Base-by-base conservation (phyloP, 2,797 vertebrate genomes). In the Percopsis omiscomaycus region DNA sequence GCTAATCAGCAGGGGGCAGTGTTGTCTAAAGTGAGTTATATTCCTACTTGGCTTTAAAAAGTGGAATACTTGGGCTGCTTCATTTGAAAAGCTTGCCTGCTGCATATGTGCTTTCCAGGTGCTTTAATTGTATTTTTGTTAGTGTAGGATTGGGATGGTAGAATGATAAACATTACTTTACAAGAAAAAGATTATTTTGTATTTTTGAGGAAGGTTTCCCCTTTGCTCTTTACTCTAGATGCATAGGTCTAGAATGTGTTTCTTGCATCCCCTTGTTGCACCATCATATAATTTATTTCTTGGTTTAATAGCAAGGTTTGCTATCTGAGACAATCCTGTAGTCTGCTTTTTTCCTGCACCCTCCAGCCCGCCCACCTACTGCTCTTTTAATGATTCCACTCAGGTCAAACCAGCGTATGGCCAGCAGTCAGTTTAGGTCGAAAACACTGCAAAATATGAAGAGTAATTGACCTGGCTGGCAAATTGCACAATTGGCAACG, bases 401-500 rank as follows among this genome's bases (percentile, higher is more conserved):
- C 76, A 76, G 85, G 82, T 89, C 77, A 80, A 70, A 78, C 51
- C 59, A 68, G 61, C 81, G 74, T 70, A 71, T 75, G 81, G 76
- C 71, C 75, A 85, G 81, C 83, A 84, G 76, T 90, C 82, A 77
- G 81, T 91, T 91, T 83, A 66, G 71, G 72, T 81, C 76, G 56
- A 80, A 86, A 88, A 84, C 64, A 70, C 77, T 71, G 71, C 70
- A 55, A 86, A 91, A 92, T 90, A 87, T 86, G 83, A 91, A 89
- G 87, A 88, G 82, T 87, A 90, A 91, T 91, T 86, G 85, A 88
- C 84, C 75, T 61, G 58, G 74, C 87, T 89, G 87, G 81, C 90
- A 89, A 90, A 91, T 92, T 91, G 87, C 86, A 84, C 69, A 69
- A 86, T 90, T 91, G 90, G 91, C 90, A 91, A 84, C 70, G 64